Conservation (phyloP, 2,113 vertebrate genomes). For the Etheostoma cragini region DNA sequence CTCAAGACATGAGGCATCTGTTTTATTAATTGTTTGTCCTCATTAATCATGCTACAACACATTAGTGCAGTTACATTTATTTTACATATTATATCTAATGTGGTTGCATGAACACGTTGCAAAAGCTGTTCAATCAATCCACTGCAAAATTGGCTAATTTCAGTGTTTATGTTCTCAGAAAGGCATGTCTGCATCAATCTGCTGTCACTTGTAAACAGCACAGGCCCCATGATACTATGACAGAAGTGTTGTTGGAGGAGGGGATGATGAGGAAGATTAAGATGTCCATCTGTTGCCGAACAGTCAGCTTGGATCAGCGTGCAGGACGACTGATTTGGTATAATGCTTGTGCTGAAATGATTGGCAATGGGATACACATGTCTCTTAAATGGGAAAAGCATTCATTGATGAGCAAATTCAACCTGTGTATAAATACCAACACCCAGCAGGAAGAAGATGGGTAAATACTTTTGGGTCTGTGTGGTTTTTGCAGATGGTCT, state of each 20-base stretch:
- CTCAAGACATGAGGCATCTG: not conserved
- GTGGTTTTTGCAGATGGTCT: not conserved
- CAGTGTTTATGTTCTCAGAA: slow-evolving; percentile 15
- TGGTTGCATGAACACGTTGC: not conserved
- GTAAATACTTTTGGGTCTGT: slow-evolving; percentile 8
- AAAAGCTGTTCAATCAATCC: not conserved
- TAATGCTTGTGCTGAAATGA: slow-evolving; percentile 9
- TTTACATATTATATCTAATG: not conserved
- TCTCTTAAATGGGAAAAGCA: not conserved
- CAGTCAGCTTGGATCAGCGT: slow-evolving; percentile 35
- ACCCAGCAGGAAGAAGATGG: not conserved
- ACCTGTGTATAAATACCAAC: not conserved
- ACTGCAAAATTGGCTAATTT: slow-evolving; percentile 9
- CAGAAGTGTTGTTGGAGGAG: slow-evolving; percentile 46
- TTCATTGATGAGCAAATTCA: not conserved
- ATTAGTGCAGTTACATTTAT: not conserved
- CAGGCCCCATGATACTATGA: slow-evolving; percentile 24
- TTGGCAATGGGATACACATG: not conserved
- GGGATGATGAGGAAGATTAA: slow-evolving; percentile 68
- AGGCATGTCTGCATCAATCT: not conserved
- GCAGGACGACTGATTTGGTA: slow-evolving; percentile 31
- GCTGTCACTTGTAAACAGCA: slow-evolving; percentile 31
- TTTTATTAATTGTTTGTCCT: not conserved
- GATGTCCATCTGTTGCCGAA: slow-evolving; percentile 66
- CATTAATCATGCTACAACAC: not conserved